phyloP scores from a whole-genome alignment of 2,113 vertebrate species.

The Tetrao urogallus region DNA sequence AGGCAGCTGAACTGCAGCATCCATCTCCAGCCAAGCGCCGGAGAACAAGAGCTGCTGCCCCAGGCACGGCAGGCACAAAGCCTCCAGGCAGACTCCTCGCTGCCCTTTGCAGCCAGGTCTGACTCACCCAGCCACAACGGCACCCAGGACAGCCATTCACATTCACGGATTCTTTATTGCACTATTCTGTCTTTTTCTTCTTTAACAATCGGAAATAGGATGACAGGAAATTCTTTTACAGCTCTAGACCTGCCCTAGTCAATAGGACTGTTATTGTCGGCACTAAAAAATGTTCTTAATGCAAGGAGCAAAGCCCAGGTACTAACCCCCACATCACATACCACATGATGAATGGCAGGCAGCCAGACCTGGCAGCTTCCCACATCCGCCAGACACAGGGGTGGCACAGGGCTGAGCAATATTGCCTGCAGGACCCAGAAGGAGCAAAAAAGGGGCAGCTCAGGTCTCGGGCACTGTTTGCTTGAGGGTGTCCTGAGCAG shows the following conservation, averaged over 20 bases:
- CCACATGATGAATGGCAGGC: neutral
- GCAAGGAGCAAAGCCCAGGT: neutral
- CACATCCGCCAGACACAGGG: neutral
- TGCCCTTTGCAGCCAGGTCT: neutral
- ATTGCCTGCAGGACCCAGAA: rapidly evolving
- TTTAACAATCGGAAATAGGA: constrained; percentile 33
- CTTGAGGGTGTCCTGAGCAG: neutral
- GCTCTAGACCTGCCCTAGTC: constrained; percentile 27
- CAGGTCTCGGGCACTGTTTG: neutral
- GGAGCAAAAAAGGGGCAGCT: neutral
- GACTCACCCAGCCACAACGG: neutral
- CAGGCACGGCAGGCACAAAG: neutral
- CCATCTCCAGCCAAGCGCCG: neutral
- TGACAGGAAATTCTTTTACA: constrained; percentile 52
- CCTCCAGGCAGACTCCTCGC: rapidly evolving
- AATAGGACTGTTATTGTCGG: neutral
- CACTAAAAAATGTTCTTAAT: neutral
- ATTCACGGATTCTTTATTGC: neutral
- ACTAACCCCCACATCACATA: neutral
- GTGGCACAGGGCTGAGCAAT: neutral
- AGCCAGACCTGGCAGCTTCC: neutral
- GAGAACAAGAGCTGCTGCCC: neutral
- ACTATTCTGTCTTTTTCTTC: neutral
- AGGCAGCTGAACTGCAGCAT: neutral
- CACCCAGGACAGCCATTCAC: neutral